Base-by-base conservation (phyloP, 2,113 vertebrate species). In the Phodopus roborovskii region DNA sequence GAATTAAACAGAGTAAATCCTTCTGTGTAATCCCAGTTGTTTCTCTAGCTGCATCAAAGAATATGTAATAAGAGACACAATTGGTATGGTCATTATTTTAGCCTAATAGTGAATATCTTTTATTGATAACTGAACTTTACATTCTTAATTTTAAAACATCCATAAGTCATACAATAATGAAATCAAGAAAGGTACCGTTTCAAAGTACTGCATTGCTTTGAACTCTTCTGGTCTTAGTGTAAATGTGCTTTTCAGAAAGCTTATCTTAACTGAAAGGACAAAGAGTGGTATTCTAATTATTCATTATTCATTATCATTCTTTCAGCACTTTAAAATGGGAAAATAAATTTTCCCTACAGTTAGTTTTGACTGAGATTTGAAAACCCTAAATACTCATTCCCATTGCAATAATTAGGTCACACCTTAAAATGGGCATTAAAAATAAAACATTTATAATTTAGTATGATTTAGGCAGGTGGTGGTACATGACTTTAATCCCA, bases 1-100 rank as follows among this genome's bases (percentile, higher is more conserved):
- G 42, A 87, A 71, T 97, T 81, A 97, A 85, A 79, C 28, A 79
- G 0, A n/a, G 53, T 68, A 95, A 92, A 86, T 88, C 33, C 91
- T 95, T 74, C 62, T 73, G 60, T 56, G 68, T 56, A 84, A 92
- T 93, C 90, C 42, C 50, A 89, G 30, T 50, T 78, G 30, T 79
- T 92, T 71, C 22, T 75, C 26, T 64, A 4, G 26, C 87, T 87
- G 20, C 7, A 42, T 75, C 88, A 62, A 7, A 45, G 60, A 85
- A 82, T 50, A 85, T n/a, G 19, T 45, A 89, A 93, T 64, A 86
- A 90, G 15, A 6, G 42, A 78, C 36, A 82, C 48, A 86, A 45
- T 86, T 26, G 64, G 1, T 78, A 64, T 42, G 74, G 6, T 42
- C 36, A 68, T 68, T 91, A 22, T 95, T 90, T 78, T 83, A 88